Conservation (phyloP, 2,113 vertebrate genomes). For the Grammomys dolichurus region DNA sequence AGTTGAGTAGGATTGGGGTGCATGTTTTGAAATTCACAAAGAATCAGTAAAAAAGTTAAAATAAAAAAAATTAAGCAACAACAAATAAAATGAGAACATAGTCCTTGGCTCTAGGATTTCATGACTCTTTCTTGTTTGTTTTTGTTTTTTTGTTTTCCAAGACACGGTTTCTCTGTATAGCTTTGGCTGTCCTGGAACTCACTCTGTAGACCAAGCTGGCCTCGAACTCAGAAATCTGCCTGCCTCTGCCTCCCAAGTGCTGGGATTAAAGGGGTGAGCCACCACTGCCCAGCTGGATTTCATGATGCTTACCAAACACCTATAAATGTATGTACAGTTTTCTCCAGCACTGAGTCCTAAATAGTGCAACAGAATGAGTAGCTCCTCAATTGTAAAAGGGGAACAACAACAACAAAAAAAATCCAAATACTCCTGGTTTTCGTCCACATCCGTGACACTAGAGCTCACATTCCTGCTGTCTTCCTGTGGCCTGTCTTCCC, state of each 20-base stretch:
- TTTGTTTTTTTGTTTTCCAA: no score
- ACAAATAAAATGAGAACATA: neutral
- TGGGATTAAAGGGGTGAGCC: no score
- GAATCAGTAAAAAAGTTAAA: neutral
- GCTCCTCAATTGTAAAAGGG: slow-evolving; percentile 33
- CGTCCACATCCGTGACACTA: neutral
- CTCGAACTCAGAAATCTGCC: no score
- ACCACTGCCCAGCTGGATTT: no score
- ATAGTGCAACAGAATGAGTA: slow-evolving; percentile 28
- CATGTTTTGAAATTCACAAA: neutral
- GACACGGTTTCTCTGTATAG: no score
- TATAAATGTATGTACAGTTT: neutral
- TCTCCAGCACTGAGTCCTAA: neutral
- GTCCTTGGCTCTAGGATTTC: neutral
- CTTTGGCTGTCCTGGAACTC: no score
- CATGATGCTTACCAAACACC: no score
- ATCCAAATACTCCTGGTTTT: neutral
- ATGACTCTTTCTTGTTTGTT: neutral
- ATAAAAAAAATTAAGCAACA: neutral
- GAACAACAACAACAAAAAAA: neutral
- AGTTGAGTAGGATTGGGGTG: no score
- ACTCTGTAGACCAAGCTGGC: no score
- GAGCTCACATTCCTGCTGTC: neutral
- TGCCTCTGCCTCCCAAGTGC: no score
- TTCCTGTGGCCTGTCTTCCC: neutral